Conservation (phyloP, 1,140 invertebrate genomes). For the Dryas iulia region DNA sequence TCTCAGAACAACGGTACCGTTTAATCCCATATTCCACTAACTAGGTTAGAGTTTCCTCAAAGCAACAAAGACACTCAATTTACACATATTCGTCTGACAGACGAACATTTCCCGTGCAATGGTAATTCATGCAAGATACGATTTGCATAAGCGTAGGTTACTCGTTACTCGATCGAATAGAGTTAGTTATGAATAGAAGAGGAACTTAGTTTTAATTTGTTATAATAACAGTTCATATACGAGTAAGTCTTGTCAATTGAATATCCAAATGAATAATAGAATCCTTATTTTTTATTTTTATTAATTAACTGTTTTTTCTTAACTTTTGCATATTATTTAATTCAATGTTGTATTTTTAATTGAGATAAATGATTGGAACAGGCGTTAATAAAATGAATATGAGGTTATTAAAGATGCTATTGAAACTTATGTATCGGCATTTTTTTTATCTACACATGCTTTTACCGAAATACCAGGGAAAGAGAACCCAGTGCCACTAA, state of each 20-base stretch:
- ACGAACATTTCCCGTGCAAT: slow-evolving; percentile 21
- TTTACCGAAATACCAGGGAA: too few relatives aligned
- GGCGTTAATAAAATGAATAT: too few relatives aligned
- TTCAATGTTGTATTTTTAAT: too few relatives aligned
- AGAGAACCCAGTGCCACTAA: too few relatives aligned
- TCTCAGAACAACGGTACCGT: slow-evolving; percentile 2
- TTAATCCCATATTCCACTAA: slow-evolving; percentile 2
- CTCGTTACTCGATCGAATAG: slow-evolving; percentile 17
- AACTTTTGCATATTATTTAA: too few relatives aligned
- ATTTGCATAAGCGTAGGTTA: slow-evolving; percentile 31
- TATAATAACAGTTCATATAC: not conserved
- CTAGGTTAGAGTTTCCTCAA: slow-evolving; percentile 3
- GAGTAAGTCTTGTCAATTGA: too few relatives aligned
- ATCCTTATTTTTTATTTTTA: not conserved
- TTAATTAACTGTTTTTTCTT: too few relatives aligned
- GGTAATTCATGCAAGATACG: slow-evolving; percentile 27
- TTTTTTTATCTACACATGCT: too few relatives aligned
- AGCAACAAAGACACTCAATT: slow-evolving; percentile 17
- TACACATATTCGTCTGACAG: slow-evolving; percentile 20
- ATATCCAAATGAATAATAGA: too few relatives aligned
- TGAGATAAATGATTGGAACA: too few relatives aligned
- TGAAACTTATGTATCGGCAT: too few relatives aligned
- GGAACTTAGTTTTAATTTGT: slow-evolving; percentile 7
- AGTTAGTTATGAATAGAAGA: slow-evolving; percentile 12
- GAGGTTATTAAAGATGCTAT: too few relatives aligned